Evolutionary conservation across 2,113 vertebrate genomes (phyloP).

Genomic region (Beaufortia kweichowensis): DNA sequence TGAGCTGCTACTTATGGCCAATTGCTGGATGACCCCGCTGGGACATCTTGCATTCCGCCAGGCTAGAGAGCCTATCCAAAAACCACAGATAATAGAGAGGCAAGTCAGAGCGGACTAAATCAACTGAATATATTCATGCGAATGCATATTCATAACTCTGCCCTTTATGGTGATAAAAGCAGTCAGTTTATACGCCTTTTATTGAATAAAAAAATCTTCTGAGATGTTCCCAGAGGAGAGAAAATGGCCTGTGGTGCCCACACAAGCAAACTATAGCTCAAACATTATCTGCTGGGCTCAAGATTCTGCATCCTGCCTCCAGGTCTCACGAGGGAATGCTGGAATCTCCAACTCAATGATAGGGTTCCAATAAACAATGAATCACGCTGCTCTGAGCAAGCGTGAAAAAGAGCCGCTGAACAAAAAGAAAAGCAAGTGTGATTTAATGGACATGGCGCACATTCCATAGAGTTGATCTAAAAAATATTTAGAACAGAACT

Average conservation of each 20-base stretch:
- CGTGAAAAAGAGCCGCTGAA: slow-evolving; percentile 24
- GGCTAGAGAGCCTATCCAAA: slow-evolving; percentile 42
- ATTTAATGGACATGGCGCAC: slow-evolving; percentile 31
- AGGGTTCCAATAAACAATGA: slow-evolving; percentile 72
- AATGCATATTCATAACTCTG: slow-evolving; percentile 35
- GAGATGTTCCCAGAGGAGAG: slow-evolving; percentile 30
- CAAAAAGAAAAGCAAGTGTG: slow-evolving; percentile 36
- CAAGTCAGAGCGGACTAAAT: slow-evolving; percentile 22
- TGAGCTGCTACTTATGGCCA: slow-evolving; percentile 35
- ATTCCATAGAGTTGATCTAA: slow-evolving; percentile 40
- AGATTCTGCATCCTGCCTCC: slow-evolving; percentile 78
- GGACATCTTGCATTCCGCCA: slow-evolving; percentile 44
- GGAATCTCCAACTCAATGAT: slow-evolving; percentile 75
- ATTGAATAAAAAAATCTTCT: slow-evolving; percentile 34
- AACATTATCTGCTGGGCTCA: slow-evolving; percentile 76
- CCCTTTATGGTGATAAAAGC: slow-evolving; percentile 34
- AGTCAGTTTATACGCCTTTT: slow-evolving; percentile 29
- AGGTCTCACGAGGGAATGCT: slow-evolving; percentile 77
- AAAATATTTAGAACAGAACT: slow-evolving; percentile 47
- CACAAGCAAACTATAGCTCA: slow-evolving; percentile 65
- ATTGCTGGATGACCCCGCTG: slow-evolving; percentile 44
- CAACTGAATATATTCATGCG: slow-evolving; percentile 8
- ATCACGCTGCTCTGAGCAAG: slow-evolving; percentile 65
- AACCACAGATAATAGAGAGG: slow-evolving; percentile 47
- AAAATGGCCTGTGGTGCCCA: slow-evolving; percentile 48